Percentiles rank a stretch among this genome's conserved stretches.
Conservation (phyloP, 1,140 invertebrate species). For the Dolichoris vasculosae region DNA sequence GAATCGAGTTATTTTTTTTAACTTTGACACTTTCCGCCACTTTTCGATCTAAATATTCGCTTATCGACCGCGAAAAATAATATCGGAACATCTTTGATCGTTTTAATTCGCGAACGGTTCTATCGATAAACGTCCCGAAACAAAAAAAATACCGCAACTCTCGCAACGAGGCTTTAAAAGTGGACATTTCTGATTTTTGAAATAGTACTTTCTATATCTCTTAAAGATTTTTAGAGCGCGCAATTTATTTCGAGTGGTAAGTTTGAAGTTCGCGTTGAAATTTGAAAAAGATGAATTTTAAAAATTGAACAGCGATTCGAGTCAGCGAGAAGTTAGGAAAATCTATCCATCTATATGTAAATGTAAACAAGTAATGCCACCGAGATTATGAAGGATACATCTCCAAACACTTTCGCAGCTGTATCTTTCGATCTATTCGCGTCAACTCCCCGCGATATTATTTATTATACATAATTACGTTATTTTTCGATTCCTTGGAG, state of each 20-base stretch:
- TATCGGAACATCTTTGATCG: not conserved
- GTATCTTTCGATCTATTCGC: constrained; percentile 31
- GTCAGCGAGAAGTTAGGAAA: constrained; percentile 10
- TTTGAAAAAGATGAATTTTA: constrained; percentile 38
- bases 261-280: not conserved
- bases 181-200: not conserved
- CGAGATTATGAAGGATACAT: constrained; percentile 21
- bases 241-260: not conserved
- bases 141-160: not conserved
- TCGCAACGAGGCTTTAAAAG: not conserved
- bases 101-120: not conserved
- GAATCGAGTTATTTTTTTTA: too few species aligned
- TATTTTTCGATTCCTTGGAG: not conserved
- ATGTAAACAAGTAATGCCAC: constrained; percentile 48
- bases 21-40: too few species aligned
- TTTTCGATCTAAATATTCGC: too few species aligned
- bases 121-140: not conserved
- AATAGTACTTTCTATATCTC: not conserved
- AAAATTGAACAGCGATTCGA: constrained; percentile 29
- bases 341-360: constrained; percentile 48
- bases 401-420: constrained; percentile 10
- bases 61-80: not conserved
- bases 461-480: constrained; percentile 20
- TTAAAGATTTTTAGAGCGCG: not conserved
- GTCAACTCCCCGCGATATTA: constrained; percentile 6